Base-by-base conservation (phyloP, 2,888 invertebrate genomes). In the Anoplius nigerrimus region DNA sequence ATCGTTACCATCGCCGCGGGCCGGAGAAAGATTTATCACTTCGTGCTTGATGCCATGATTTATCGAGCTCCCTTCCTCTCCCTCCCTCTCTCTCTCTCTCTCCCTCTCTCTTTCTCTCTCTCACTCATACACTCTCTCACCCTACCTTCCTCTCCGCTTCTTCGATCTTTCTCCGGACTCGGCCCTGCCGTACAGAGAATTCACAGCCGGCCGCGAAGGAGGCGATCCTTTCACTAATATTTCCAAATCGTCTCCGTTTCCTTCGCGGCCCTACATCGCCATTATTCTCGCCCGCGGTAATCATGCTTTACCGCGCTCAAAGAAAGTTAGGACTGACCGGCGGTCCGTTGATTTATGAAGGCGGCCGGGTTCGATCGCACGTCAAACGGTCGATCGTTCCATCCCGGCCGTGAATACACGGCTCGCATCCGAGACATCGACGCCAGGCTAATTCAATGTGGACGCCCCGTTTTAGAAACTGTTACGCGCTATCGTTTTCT, bases 171-270 rank as follows among this genome's bases (percentile, higher is more conserved):
- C 34, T 3, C 34, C 11, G 34, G 34, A 34, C 34, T 11, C 34
- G 34, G 45, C 58, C 21, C 42, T 64, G 57, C 45, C 51, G 45
- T 43, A 56, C 15, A n/a, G 20, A 61, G 62, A 52, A 55, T 34
- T 59, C 54, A 8, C 57, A 54, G 58, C 48, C 46, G 56, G 55
- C 53, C 55, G 42, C 57, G 42, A 52, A n/a, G 42, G n/a, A 43
- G 6, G 59, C 56, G 63, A 76, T 66, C 70, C 74, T 76, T 74
- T 77, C 76, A 75, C 76, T 71, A 63, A 69, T 66, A 54, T 73
- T 75, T 72, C 66, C 66, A 70, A 72, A 76, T 77, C 70, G 74
- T 54, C 56, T n/a, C 45, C 24, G 61, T 70, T 63, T 66, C 52
- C 65, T 62, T 18, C 15, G 15, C 22, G 53, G 21, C 53, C 22